Base-by-base conservation (phyloP, 2,113 vertebrate species). In the Chaetodon auriga region DNA sequence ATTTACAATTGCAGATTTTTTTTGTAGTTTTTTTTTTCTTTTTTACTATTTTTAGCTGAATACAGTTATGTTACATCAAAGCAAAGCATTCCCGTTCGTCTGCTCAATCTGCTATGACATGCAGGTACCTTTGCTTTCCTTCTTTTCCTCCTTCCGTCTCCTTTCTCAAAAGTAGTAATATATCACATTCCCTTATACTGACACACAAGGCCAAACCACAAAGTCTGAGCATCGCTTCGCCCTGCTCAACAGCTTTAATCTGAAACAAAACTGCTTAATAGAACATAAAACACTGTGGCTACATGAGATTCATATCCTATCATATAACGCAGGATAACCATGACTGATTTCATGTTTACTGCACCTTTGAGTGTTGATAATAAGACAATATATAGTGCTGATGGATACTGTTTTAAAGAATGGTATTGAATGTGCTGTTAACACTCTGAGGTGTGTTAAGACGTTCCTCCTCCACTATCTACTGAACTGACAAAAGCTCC, bases 61-160 rank as follows among this genome's bases (percentile, higher is more conserved):
- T 94, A 93, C 91, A 94, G 84, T 92, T 95, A 94, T 93, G 90
- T 92, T 94, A 95, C 92, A 95, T 90, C 91, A 92, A 95, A 94
- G 93, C 93, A 94, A 94, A 95, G 92, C 93, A 95, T 94, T 95
- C 93, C 88, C 88, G 45, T 90, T 94, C 78, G 25, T 93, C 90
- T 92, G 92, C 92, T 93, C 89, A 73, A 87, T 93, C 86, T 87
- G 87, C 79, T 86, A 80, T 83, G 83, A 94, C 95, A 95, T 95
- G 94, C 94, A 94, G 90, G 90, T 91, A 85, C 87, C 88, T 83
- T 92, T 82, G 81, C 88, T 78, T 87, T 91, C 85, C 66, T 76
- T 78, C 63, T 83, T 64, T n/a, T n/a, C 64, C 81, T 83, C 35
- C 75, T 12, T 76, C 62, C 64, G 54, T 69, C 70, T 87, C 72